Evolutionary conservation across 2,797 vertebrate species (phyloP), one percentile per base, ranked within the genome.

Genomic region (Hypotaenidia okinawae): DNA sequence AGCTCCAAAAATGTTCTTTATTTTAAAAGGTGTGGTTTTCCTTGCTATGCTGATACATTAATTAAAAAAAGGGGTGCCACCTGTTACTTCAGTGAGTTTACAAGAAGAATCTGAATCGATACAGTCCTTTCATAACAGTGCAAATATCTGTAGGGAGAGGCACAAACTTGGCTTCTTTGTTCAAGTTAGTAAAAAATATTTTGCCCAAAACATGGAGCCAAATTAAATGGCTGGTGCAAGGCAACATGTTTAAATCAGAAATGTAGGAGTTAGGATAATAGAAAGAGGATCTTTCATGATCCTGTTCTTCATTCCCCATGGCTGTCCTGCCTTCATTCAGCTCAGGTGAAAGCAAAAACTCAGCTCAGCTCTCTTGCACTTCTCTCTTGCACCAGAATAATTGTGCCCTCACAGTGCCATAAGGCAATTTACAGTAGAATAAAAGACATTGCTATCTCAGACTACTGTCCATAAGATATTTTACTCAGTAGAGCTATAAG

Each of bases 301-400:
- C 14, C 23, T 88, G n/a, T 63, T 77, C 69, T 63, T 54, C 28
- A 41, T 14, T 67, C 17, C 23, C 11, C 47, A 49, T 21, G 25
- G 8, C 30, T 62, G 15, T 18, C 47, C 17, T 10, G 25, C 25
- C 23, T 67, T 72, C 30, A n/a, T 68, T 52, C 41, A 68, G 27
- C 22, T 33, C 32, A 52, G 25, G 9, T 47, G 51, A 84, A 80
- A 61, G 15, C 22, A 12, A 78, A 21, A 64, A 81, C 33, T 81
- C 13, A 2, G 9, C 33, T 37, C 16, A 77, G 6, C 30, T 52
- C 30, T 54, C 24, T 49, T 1, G 0, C 22, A 21, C 7, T 72
- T 62, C 27, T 30, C 4, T 51, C 43, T 72, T 81, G 43, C 23
- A 63, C 54, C 18, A 35, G 49, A 72, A 52, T 39, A 69, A 39